Conservation (phyloP, 2,113 vertebrate genomes). For the Corythoichthys intestinalis region DNA sequence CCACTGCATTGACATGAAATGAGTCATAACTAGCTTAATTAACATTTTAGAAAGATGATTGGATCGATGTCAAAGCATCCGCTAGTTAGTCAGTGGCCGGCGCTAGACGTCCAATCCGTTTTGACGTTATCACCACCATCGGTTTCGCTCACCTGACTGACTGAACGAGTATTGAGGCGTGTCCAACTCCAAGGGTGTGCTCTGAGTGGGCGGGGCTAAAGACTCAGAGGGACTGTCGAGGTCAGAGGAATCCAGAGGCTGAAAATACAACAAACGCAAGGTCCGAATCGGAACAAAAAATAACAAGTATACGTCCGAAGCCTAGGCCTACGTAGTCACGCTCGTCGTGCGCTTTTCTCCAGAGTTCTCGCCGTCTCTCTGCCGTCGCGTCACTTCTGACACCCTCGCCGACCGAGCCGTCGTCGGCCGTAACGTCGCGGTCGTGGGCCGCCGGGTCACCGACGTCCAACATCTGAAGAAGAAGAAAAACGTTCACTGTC, state of each 20-base stretch:
- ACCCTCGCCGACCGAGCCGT: conserved; percentile 25
- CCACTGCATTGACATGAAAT: no score
- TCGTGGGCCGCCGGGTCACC: background rate
- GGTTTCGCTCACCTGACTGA: conserved; percentile 69
- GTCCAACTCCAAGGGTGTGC: conserved; percentile 75
- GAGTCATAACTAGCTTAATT: no score
- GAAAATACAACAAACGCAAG: background rate
- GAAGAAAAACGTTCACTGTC: background rate
- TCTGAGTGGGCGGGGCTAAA: conserved; percentile 73
- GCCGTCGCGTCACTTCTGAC: conserved; percentile 64
- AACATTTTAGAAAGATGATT: no score
- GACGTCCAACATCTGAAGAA: conserved; percentile 18
- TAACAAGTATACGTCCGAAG: background rate
- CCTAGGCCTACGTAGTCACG: conserved; percentile 70
- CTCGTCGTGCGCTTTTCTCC: conserved; percentile 76
- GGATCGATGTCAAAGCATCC: no score
- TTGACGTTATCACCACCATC: no score
- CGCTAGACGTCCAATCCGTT: no score
- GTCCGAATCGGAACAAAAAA: background rate
- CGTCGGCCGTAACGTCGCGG: conserved; percentile 5
- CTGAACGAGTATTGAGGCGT: conserved; percentile 81
- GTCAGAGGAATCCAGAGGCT: conserved; percentile 79
- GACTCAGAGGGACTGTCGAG: conserved; percentile 80
- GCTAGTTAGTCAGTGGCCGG: no score
- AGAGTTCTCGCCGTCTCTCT: conserved; percentile 78